These are phyloP conservation scores for Chrysocyon brachyurus DNA, from an alignment of 2,797 vertebrate species.

Conservation along the genomic window DNA sequence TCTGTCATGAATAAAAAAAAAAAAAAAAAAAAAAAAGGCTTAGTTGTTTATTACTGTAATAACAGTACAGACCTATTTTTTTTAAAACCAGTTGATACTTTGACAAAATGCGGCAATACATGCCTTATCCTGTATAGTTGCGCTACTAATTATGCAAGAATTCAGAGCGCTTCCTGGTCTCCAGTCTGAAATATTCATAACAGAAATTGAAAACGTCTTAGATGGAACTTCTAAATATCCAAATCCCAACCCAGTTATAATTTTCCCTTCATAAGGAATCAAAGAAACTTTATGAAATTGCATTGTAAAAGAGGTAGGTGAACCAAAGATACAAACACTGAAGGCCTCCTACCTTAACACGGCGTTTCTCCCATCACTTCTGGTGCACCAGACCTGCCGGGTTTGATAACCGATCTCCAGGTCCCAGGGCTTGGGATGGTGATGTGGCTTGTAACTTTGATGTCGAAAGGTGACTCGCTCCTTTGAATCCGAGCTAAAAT, in stretches of 20 bases:
- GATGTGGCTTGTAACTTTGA: constrained; percentile 83
- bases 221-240: not conserved
- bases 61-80: not conserved
- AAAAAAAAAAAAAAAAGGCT: not conserved
- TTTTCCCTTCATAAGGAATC: not conserved
- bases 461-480: constrained; percentile 89
- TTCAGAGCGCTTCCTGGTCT: constrained; percentile 5
- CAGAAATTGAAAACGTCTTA: not conserved
- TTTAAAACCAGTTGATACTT: not conserved
- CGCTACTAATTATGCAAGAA: not conserved
- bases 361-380: constrained; percentile 93
- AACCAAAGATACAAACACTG: not conserved
- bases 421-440: constrained; percentile 86
- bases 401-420: constrained; percentile 95
- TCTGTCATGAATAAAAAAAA: too few species aligned
- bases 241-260: not conserved
- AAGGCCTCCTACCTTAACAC: constrained; percentile 92
- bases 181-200: not conserved
- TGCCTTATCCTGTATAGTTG: not conserved
- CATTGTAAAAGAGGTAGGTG: not conserved
- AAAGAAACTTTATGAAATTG: not conserved
- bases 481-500: constrained; percentile 89
- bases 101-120: constrained; percentile 58
- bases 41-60: constrained; percentile 61
- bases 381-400: constrained; percentile 93